These are phyloP conservation scores for Archaeoteleia sp. DNA, from an alignment of 2,888 invertebrate species.

Conservation along the genomic window DNA sequence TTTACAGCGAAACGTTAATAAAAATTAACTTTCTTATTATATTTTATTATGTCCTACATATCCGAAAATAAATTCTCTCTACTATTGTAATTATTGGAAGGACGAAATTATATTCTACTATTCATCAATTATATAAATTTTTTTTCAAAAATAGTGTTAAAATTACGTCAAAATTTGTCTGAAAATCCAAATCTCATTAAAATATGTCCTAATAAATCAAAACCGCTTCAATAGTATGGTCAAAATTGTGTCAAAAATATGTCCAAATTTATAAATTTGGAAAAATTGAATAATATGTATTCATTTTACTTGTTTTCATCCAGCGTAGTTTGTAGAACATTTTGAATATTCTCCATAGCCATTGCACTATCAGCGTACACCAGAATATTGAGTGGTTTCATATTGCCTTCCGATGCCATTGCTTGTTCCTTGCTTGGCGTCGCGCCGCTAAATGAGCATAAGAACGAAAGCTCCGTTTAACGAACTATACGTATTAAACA, in stretches of 20 bases:
- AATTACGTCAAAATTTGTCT: not conserved
- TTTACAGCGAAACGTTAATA: too few relatives aligned
- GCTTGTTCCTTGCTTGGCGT: slow-evolving; percentile 19
- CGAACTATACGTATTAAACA: too few relatives aligned
- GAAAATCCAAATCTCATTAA: not conserved
- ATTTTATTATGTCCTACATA: too few relatives aligned
- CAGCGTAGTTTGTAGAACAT: slow-evolving; percentile 81
- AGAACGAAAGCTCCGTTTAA: not conserved
- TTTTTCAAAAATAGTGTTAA: not conserved
- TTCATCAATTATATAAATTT: too few relatives aligned
- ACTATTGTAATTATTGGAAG: too few relatives aligned
- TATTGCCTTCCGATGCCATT: slow-evolving; percentile 73
- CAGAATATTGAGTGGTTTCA: slow-evolving; percentile 87
- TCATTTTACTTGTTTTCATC: slow-evolving; percentile 81
- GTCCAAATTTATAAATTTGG: too few relatives aligned
- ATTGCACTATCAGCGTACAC: slow-evolving; percentile 87
- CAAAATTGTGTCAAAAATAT: too few relatives aligned
- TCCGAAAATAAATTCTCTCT: too few relatives aligned
- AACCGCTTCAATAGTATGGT: too few relatives aligned
- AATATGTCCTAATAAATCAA: not conserved
- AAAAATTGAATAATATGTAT: too few relatives aligned
- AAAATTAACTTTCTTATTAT: too few relatives aligned
- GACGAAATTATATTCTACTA: too few relatives aligned
- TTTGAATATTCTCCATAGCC: slow-evolving; percentile 84
- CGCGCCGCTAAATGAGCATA: slow-evolving; percentile 4